phyloP scores from a whole-genome alignment of 2,888 invertebrate genomes.

The Allygus modestus region DNA sequence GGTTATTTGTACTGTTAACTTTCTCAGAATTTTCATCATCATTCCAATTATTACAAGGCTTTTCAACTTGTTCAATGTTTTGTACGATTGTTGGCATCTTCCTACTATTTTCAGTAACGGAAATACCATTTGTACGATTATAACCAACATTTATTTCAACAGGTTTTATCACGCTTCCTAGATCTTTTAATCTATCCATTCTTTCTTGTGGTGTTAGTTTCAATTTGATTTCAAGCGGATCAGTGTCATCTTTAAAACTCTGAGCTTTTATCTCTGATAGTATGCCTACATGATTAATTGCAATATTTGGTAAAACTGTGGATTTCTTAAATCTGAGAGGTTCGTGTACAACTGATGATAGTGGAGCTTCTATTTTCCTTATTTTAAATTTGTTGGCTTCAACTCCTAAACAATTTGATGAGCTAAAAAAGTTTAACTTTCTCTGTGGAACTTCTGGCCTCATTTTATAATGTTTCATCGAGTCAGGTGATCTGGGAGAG shows the following conservation, averaged over 20 bases:
- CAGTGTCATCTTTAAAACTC: not conserved
- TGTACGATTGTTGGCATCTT: not conserved
- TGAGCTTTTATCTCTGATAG: not conserved
- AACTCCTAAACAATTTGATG: not conserved
- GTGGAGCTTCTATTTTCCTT: not conserved
- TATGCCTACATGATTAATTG: not conserved
- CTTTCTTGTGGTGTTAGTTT: conserved; percentile 3
- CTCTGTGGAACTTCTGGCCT: not conserved
- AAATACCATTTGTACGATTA: not conserved
- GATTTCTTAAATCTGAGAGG: not conserved
- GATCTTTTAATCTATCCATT: not conserved
- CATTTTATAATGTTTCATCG: conserved; percentile 4
- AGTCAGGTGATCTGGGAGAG: not conserved
- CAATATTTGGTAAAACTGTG: not conserved
- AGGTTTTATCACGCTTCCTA: not conserved
- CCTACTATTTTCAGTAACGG: not conserved
- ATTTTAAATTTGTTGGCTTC: not conserved
- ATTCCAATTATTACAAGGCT: not conserved
- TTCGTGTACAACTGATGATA: not conserved
- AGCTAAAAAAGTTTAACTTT: not conserved
- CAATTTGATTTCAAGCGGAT: not conserved
- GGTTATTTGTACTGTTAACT: not conserved
- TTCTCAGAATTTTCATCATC: not conserved
- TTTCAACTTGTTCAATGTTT: not conserved
- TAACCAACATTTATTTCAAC: not conserved